Conservation (phyloP, 2,113 vertebrate species). For the Daphoenositta chrysoptera region DNA sequence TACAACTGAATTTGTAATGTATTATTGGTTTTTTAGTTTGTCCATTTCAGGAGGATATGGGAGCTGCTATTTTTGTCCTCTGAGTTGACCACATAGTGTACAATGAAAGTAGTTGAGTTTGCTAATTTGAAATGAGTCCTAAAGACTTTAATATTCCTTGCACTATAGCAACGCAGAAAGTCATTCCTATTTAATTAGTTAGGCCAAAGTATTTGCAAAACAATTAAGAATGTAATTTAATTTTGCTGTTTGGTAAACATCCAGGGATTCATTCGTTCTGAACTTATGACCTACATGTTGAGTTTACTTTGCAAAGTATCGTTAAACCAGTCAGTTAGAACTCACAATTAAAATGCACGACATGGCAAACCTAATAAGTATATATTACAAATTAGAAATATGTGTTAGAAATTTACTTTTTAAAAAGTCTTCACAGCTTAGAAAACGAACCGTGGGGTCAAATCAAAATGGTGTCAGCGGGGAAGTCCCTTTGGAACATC, state of each 20-base stretch:
- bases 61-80: background rate
- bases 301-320: conserved; percentile 70
- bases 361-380: background rate
- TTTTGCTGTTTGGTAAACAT: conserved; percentile 74
- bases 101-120: conserved; percentile 62
- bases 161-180: conserved; percentile 62
- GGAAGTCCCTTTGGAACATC: background rate
- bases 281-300: conserved; percentile 69
- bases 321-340: conserved; percentile 71
- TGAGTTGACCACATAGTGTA: conserved; percentile 38
- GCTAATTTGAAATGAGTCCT: conserved; percentile 71
- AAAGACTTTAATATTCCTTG: conserved; percentile 74
- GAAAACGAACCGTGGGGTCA: background rate
- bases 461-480: background rate
- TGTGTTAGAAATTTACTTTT: background rate
- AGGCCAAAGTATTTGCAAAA: conserved; percentile 77
- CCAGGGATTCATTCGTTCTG: conserved; percentile 77
- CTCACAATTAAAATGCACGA: conserved; percentile 57
- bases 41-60: background rate
- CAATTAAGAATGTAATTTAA: conserved; percentile 80
- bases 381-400: conserved; percentile 22
- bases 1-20: background rate
- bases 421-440: background rate
- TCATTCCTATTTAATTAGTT: conserved; percentile 80
- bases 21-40: background rate